Evolutionary conservation across 2,113 vertebrate genomes (phyloP).

Genomic region (Ploceus nigricollis): DNA sequence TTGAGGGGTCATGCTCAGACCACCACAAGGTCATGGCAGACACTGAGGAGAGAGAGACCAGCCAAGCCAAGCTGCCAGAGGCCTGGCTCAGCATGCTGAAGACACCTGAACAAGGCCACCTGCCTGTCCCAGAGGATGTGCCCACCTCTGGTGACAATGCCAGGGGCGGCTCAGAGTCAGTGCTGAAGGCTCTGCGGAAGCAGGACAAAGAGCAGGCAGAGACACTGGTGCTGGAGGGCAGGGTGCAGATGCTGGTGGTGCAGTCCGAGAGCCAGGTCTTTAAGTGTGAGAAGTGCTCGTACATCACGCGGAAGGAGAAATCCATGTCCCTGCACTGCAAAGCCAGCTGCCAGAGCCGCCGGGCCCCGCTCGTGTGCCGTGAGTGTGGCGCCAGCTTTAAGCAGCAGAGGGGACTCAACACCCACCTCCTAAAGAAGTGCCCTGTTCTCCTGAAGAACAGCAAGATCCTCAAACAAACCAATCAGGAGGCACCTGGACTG

Average conservation of each 20-base stretch:
- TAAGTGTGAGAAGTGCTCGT: slow-evolving; percentile 81
- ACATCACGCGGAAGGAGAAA: slow-evolving; percentile 80
- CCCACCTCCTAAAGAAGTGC: slow-evolving; percentile 85
- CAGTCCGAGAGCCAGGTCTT: slow-evolving; percentile 75
- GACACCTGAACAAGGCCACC: background rate
- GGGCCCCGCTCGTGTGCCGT: slow-evolving; percentile 68
- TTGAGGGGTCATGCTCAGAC: background rate
- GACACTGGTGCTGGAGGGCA: slow-evolving; percentile 86
- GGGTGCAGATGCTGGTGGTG: slow-evolving; percentile 90
- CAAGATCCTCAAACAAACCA: slow-evolving; percentile 27
- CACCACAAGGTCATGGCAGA: background rate
- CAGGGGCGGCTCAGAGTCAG: slow-evolving; percentile 56
- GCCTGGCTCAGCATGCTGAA: slow-evolving; percentile 21
- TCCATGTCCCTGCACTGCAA: slow-evolving; percentile 78
- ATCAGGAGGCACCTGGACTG: background rate
- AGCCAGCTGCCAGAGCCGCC: slow-evolving; percentile 74
- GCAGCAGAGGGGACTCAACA: slow-evolving; percentile 85
- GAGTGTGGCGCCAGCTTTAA: slow-evolving; percentile 87
- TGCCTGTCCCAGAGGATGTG: background rate
- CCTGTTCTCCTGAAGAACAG: slow-evolving; percentile 69
- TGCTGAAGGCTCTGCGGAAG: slow-evolving; percentile 79
- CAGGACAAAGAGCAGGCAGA: slow-evolving; percentile 90
- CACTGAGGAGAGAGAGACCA: background rate
- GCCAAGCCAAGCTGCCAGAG: background rate
- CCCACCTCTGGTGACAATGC: background rate